Evolutionary conservation across 2,113 vertebrate genomes (phyloP).

Genomic region (Hiodon alosoides): DNA sequence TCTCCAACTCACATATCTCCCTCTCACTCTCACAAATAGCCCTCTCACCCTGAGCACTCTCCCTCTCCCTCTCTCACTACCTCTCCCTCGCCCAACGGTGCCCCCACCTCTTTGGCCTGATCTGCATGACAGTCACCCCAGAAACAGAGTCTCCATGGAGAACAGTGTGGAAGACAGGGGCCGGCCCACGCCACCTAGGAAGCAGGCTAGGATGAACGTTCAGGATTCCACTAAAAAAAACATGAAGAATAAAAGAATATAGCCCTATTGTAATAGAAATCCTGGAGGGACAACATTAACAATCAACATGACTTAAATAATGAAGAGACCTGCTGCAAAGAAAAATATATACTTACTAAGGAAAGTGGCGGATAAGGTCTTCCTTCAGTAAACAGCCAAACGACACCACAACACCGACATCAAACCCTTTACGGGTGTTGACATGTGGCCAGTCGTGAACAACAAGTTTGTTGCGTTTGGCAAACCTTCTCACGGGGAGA

Average conservation of each 20-base stretch:
- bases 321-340: too few species aligned
- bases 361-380: conserved; percentile 83
- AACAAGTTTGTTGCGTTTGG: conserved; percentile 62
- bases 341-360: conserved; percentile 66
- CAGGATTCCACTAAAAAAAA: conserved; percentile 73
- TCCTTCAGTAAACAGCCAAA: conserved; percentile 83
- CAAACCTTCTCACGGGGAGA: conserved; percentile 73
- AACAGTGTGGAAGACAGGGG: conserved; percentile 83
- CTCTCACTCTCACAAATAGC: too few species aligned
- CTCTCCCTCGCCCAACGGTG: not conserved
- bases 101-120: conserved; percentile 77
- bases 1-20: too few species aligned
- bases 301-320: too few species aligned
- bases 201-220: conserved; percentile 92
- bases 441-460: conserved; percentile 77
- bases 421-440: conserved; percentile 60
- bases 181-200: conserved; percentile 88
- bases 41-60: too few species aligned
- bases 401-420: conserved; percentile 89
- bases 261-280: not conserved
- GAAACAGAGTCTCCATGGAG: conserved; percentile 77
- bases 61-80: not conserved
- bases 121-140: conserved; percentile 92
- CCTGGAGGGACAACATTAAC: not conserved
- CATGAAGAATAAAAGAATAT: not conserved